phyloP scores from a whole-genome alignment of 1,140 invertebrate genomes.

The Wiebesia pumilae region DNA sequence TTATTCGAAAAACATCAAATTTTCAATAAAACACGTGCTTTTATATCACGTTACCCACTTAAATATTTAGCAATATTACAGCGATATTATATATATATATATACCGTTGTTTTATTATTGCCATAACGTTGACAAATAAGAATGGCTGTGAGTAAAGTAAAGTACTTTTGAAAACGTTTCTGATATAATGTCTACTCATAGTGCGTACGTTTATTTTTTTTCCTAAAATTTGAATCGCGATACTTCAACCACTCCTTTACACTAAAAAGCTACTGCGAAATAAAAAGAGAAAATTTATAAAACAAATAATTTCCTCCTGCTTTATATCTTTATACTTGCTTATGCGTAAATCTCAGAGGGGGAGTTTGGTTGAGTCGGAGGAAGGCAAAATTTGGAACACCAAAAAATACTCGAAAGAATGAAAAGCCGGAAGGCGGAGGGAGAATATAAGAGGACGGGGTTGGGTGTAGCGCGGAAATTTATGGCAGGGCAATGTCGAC shows the following conservation, averaged over 20 bases:
- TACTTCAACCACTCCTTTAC: neutral
- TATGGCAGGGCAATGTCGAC: constrained; percentile 58
- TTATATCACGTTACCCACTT: no score
- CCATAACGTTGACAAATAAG: no score
- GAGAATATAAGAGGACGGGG: neutral
- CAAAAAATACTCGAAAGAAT: constrained; percentile 21
- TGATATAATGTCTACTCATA: no score
- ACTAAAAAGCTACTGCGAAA: neutral
- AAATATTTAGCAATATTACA: no score
- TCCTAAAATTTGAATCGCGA: neutral
- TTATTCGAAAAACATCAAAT: no score
- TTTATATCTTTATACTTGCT: neutral
- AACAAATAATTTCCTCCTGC: neutral
- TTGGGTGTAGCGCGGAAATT: constrained; percentile 56
- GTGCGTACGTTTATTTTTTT: no score
- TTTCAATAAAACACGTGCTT: no score
- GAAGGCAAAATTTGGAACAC: neutral
- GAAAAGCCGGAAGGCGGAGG: constrained; percentile 16
- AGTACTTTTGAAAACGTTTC: no score
- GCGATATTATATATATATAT: no score
- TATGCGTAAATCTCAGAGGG: neutral
- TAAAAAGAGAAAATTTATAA: neutral
- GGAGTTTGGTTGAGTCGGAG: no score
- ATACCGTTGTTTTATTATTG: no score
- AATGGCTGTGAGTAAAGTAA: no score